Conservation (phyloP, 2,797 vertebrate species). For the Lagodon rhomboides region DNA sequence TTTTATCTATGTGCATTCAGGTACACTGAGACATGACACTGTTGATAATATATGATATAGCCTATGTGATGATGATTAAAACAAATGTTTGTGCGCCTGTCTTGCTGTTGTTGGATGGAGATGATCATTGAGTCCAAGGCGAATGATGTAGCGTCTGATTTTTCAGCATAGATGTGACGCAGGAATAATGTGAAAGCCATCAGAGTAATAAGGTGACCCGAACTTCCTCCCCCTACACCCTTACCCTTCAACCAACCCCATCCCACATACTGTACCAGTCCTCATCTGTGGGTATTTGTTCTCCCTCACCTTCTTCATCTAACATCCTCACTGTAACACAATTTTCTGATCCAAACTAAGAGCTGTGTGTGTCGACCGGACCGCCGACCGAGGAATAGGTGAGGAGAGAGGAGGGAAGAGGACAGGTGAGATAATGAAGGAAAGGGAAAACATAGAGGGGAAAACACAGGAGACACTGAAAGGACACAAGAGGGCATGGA, state of each 20-base stretch:
- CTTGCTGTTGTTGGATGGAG: slow-evolving; percentile 62
- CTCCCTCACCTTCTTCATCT: slow-evolving; percentile 33
- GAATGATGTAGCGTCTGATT: slow-evolving; percentile 46
- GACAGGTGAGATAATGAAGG: no score
- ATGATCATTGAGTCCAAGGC: slow-evolving; percentile 60
- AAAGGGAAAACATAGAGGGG: no score
- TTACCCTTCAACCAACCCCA: background rate
- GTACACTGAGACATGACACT: slow-evolving; percentile 3
- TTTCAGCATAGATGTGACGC: slow-evolving; percentile 58
- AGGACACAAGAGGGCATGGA: no score
- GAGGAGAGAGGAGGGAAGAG: no score
- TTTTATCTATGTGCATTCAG: slow-evolving; percentile 9
- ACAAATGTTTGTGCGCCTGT: slow-evolving; percentile 29
- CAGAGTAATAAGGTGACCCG: slow-evolving; percentile 70
- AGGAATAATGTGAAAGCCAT: slow-evolving; percentile 66
- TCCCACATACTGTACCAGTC: slow-evolving; percentile 10
- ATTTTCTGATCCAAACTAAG: background rate
- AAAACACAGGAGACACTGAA: no score
- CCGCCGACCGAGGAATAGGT: no score
- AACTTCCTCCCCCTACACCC: background rate
- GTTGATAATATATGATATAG: slow-evolving; percentile 8
- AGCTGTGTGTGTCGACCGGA: no score
- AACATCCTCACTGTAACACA: background rate
- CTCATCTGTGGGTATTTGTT: slow-evolving; percentile 63
- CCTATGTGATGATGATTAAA: slow-evolving; percentile 29